Conservation (phyloP, 2,113 vertebrate species). For the Pachyramphus minor region DNA sequence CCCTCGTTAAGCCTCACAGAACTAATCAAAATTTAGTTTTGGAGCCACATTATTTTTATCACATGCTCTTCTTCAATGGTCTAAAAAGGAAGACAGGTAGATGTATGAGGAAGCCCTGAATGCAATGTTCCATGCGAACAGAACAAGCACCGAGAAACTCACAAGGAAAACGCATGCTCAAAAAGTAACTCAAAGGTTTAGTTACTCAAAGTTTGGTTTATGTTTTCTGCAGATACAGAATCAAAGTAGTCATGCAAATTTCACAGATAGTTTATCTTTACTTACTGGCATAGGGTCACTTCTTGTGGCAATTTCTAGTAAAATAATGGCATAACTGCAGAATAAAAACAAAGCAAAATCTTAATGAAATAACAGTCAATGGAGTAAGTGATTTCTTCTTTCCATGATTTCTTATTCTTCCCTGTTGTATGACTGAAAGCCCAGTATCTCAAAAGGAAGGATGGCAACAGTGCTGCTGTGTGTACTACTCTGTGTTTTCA, state of each 20-base stretch:
- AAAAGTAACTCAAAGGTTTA: background rate
- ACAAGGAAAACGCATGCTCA: background rate
- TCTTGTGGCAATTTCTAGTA: constrained; percentile 83
- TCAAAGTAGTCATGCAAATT: background rate
- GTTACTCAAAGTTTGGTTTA: background rate
- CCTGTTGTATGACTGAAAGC: background rate
- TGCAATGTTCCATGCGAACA: background rate
- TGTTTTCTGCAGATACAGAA: background rate
- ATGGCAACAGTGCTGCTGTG: background rate
- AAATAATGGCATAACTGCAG: constrained; percentile 82
- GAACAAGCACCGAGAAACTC: background rate
- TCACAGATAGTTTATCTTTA: background rate
- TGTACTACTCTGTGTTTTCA: background rate
- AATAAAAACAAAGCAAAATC: background rate
- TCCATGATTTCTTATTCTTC: background rate
- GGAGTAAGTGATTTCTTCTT: background rate
- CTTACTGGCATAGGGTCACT: constrained; percentile 79
- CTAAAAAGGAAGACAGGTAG: background rate
- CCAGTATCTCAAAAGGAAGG: background rate
- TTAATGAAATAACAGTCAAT: background rate
- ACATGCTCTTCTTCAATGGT: background rate
- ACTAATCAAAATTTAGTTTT: background rate
- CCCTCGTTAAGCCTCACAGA: background rate
- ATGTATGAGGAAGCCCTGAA: background rate
- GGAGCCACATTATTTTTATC: background rate